A percentile compares a stretch with the other conserved stretches of the same genome.
Conservation (phyloP, 2,888 invertebrate species). For the Gari tellinella region DNA sequence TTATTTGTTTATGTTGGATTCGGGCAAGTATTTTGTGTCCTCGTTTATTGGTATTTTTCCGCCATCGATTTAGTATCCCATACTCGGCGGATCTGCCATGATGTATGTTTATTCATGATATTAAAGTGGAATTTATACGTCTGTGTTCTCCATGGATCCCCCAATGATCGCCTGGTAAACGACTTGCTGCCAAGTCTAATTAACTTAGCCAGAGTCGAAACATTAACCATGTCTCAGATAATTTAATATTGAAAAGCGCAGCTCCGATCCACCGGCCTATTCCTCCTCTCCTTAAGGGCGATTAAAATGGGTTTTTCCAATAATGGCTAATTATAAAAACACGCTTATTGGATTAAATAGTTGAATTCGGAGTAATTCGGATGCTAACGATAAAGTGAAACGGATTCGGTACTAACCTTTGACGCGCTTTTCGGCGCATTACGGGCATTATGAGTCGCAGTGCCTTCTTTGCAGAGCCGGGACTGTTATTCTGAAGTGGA, state of each 20-base stretch:
- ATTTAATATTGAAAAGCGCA: constrained; percentile 69
- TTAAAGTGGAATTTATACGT: constrained; percentile 60
- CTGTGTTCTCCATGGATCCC: constrained; percentile 36
- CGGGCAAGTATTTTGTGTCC: too few relatives aligned
- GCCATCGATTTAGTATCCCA: too few relatives aligned
- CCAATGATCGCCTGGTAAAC: constrained; percentile 51
- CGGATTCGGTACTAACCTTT: too few relatives aligned
- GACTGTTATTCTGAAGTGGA: too few relatives aligned
- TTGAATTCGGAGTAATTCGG: constrained; percentile 45
- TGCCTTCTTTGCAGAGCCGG: too few relatives aligned
- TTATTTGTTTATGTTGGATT: too few relatives aligned
- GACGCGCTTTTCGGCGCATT: too few relatives aligned
- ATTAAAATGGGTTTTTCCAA: constrained; percentile 59
- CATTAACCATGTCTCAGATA: constrained; percentile 71
- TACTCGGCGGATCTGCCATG: constrained; percentile 45
- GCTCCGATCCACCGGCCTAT: constrained; percentile 45
- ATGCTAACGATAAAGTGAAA: constrained; percentile 55
- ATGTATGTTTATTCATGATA: constrained; percentile 59
- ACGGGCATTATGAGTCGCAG: too few relatives aligned
- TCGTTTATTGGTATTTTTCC: too few relatives aligned
- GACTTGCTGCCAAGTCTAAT: constrained; percentile 62
- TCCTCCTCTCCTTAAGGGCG: constrained; percentile 57
- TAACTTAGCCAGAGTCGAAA: constrained; percentile 60
- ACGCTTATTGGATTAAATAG: constrained; percentile 60
- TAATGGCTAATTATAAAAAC: constrained; percentile 65